A percentile compares a stretch with the other conserved stretches of the same genome.
These are phyloP conservation scores for Sinosuthora webbiana DNA, from an alignment of 2,113 vertebrate genomes.

Conservation along the genomic window DNA sequence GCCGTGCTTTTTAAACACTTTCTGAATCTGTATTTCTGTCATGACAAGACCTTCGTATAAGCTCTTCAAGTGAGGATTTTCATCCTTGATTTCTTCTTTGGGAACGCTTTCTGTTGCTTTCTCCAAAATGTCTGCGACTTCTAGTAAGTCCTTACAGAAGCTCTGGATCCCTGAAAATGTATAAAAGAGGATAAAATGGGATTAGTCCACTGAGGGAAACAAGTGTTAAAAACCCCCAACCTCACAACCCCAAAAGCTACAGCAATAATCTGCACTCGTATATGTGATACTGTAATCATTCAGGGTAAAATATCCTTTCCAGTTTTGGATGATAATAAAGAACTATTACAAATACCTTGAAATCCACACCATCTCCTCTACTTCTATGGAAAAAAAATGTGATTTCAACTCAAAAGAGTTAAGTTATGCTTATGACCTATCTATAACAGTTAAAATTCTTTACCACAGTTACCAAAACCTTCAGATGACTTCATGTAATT, in stretches of 20 bases:
- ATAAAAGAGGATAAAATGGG: background rate
- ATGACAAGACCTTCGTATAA: constrained; percentile 93
- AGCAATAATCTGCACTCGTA: background rate
- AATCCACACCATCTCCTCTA: background rate
- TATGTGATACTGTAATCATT: background rate
- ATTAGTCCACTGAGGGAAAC: background rate
- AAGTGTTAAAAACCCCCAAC: background rate
- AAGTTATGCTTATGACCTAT: background rate
- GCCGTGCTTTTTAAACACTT: constrained; percentile 94
- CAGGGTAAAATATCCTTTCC: background rate
- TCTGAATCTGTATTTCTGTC: constrained; percentile 93
- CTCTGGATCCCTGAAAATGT: constrained; percentile 87
- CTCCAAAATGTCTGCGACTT: constrained; percentile 95
- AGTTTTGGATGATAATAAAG: background rate
- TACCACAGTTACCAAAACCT: background rate
- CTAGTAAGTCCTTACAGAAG: constrained; percentile 96
- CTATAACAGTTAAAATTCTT: background rate
- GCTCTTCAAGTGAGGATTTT: constrained; percentile 93
- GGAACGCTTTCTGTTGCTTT: constrained; percentile 94
- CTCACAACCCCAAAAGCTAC: background rate
- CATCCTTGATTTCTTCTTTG: constrained; percentile 82
- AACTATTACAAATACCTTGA: background rate
- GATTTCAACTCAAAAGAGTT: background rate
- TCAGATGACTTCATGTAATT: background rate
- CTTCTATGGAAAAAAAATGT: background rate